A percentile compares a stretch with the other conserved stretches of the same genome.
Conservation (phyloP, 2,113 vertebrate genomes). For the Pelecanoides urinatrix region DNA sequence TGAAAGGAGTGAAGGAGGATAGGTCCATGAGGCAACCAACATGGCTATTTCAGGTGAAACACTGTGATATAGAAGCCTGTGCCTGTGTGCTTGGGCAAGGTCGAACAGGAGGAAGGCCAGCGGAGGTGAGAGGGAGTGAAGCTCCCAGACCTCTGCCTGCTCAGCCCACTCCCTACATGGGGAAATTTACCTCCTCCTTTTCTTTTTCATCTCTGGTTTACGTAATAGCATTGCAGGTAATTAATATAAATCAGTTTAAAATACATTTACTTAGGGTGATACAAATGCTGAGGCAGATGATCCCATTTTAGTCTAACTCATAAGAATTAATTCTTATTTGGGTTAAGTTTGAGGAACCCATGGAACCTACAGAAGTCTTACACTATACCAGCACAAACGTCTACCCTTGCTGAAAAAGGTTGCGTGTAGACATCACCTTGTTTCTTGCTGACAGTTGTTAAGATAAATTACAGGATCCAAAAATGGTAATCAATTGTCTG, state of each 20-base stretch:
- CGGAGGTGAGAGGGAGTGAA: not conserved
- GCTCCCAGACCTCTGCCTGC: not conserved
- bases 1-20: not conserved
- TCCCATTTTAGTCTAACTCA: not conserved
- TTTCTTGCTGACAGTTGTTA: not conserved
- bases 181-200: not conserved
- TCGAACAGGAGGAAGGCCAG: not conserved
- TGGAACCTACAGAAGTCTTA: not conserved
- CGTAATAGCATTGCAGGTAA: not conserved
- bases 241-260: not conserved
- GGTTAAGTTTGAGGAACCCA: not conserved
- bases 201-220: not conserved
- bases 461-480: not conserved
- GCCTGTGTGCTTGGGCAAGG: not conserved
- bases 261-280: not conserved
- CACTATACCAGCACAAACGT: not conserved
- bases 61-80: accelerated
- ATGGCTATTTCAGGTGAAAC: not conserved
- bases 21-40: not conserved
- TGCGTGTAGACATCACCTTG: not conserved
- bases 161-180: not conserved
- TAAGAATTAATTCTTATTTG: not conserved
- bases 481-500: slow-evolving; percentile 61
- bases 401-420: not conserved
- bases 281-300: not conserved